phyloP scores from a whole-genome alignment of 2,888 invertebrate genomes.

The Abscondita cerata region DNA sequence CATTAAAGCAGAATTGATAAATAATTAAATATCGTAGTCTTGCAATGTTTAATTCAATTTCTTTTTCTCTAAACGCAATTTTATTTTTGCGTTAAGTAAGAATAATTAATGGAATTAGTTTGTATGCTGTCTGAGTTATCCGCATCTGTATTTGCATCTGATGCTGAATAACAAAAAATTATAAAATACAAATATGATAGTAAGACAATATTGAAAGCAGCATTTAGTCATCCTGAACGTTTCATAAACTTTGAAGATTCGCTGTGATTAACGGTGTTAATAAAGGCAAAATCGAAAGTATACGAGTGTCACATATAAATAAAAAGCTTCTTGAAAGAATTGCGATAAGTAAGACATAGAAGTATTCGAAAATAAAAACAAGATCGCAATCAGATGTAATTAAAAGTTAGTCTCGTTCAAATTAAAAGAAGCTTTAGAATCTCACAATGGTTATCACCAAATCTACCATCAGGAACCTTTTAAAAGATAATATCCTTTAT shows the following conservation, averaged over 20 bases:
- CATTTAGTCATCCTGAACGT: too few relatives aligned
- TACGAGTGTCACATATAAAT: slow-evolving; percentile 5
- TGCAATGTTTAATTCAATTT: slow-evolving; percentile 12
- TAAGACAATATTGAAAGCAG: too few relatives aligned
- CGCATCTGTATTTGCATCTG: too few relatives aligned
- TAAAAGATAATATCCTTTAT: slow-evolving; percentile 29
- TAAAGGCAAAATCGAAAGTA: background rate
- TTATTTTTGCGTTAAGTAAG: too few relatives aligned
- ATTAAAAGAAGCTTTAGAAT: slow-evolving; percentile 34
- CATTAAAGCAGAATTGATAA: slow-evolving; percentile 35
- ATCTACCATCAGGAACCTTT: slow-evolving; percentile 30
- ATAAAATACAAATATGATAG: too few relatives aligned
- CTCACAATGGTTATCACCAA: slow-evolving; percentile 30
- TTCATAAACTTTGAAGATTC: too few relatives aligned
- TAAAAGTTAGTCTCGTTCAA: slow-evolving; percentile 32
- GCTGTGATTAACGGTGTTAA: background rate
- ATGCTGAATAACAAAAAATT: too few relatives aligned
- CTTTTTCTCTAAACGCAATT: too few relatives aligned
- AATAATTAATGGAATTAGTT: too few relatives aligned
- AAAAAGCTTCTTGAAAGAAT: slow-evolving; percentile 19
- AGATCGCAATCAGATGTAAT: slow-evolving; percentile 33
- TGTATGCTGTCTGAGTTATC: too few relatives aligned
- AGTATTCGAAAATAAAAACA: slow-evolving; percentile 27
- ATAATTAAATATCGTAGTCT: slow-evolving; percentile 31
- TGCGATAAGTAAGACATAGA: slow-evolving; percentile 16